phyloP scores from a whole-genome alignment of 2,113 vertebrate genomes.

The Dasyornis broadbenti region DNA sequence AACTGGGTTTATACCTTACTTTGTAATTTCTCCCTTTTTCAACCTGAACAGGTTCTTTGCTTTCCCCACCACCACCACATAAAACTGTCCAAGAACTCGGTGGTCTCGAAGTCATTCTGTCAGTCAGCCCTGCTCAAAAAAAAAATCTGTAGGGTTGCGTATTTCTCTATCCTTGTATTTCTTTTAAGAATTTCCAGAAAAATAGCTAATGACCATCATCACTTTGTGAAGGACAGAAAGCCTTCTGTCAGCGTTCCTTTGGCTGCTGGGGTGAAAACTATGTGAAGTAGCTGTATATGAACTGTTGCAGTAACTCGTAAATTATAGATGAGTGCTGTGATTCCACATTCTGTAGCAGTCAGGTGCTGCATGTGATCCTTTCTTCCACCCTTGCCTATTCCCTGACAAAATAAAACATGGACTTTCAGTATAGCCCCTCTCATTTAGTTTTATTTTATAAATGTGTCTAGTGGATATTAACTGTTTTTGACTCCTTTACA shows the following conservation, averaged over 20 bases:
- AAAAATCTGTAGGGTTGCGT: neutral
- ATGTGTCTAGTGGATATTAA: neutral
- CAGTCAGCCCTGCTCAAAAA: neutral
- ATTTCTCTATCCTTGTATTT: neutral
- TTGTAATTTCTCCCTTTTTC: neutral
- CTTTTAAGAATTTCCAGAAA: neutral
- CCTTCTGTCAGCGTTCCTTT: neutral
- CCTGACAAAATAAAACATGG: neutral
- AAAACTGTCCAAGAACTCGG: neutral
- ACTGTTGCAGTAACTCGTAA: neutral
- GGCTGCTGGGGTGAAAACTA: neutral
- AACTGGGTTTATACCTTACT: constrained; percentile 7
- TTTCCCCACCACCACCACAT: neutral
- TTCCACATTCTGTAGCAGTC: constrained; percentile 15
- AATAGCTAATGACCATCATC: neutral
- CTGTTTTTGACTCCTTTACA: neutral
- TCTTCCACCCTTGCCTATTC: neutral
- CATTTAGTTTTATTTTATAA: neutral
- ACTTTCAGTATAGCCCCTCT: neutral
- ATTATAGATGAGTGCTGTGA: constrained; percentile 35
- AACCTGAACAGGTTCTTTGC: neutral
- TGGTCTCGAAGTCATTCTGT: neutral
- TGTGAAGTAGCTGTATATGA: neutral
- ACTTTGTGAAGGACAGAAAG: neutral
- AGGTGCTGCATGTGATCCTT: neutral